A percentile compares a stretch with the other conserved stretches of the same genome.
phyloP scores from a whole-genome alignment of 2,113 vertebrate genomes.

The Eidolon helvum region DNA sequence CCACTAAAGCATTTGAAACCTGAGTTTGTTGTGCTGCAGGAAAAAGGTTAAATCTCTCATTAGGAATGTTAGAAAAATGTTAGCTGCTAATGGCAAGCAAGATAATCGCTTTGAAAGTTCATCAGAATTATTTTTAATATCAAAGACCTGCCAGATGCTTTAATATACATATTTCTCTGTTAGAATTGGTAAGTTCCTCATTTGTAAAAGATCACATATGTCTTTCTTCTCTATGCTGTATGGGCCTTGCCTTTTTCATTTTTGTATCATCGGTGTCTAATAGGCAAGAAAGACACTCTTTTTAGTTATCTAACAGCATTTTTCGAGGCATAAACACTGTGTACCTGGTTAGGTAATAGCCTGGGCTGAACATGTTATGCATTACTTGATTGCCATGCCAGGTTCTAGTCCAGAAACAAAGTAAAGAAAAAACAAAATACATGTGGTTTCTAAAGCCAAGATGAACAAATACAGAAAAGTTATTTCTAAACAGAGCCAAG shows the following conservation, averaged over 20 bases:
- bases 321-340: background rate
- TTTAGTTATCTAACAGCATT: background rate
- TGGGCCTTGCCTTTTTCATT: background rate
- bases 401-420: slow-evolving; percentile 18
- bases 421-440: background rate
- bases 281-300: background rate
- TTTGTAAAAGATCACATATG: background rate
- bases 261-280: background rate
- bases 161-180: background rate
- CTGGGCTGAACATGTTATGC: background rate
- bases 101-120: background rate
- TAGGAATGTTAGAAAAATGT: background rate
- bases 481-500: slow-evolving; percentile 14
- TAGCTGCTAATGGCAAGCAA: background rate
- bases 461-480: slow-evolving; percentile 43
- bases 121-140: background rate
- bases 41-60: background rate
- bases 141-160: background rate
- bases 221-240: background rate
- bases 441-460: slow-evolving; percentile 24
- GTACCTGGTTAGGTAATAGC: background rate
- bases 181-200: background rate
- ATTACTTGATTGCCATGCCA: background rate
- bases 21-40: background rate
- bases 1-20: background rate